Conservation (phyloP, 2,888 invertebrate genomes). For the Yponomeuta malinellus region DNA sequence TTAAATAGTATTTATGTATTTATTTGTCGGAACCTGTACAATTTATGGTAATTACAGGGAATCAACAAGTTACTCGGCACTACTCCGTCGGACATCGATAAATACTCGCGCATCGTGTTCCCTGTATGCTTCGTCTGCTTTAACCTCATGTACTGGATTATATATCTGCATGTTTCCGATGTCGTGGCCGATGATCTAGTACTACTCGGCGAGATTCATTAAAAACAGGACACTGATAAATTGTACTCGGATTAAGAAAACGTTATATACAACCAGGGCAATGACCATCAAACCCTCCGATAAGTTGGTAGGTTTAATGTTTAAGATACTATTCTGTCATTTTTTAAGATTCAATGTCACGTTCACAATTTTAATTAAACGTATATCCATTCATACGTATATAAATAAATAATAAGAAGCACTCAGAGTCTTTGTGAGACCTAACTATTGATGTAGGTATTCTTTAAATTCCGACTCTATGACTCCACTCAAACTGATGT, state of each 20-base stretch:
- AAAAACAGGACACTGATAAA: neutral
- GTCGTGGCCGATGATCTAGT: slow-evolving; percentile 96
- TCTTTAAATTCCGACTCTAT: neutral
- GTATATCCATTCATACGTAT: too few species aligned
- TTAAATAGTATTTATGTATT: too few species aligned
- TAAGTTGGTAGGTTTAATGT: slow-evolving; percentile 6
- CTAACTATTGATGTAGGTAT: neutral
- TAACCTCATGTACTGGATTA: slow-evolving; percentile 99
- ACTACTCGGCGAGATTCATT: slow-evolving; percentile 61
- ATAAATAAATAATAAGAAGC: slow-evolving; percentile 11
- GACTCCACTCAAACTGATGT: slow-evolving; percentile 4
- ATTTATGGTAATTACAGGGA: slow-evolving; percentile 68
- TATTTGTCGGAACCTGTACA: neutral
- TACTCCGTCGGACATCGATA: slow-evolving; percentile 98
- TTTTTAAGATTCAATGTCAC: slow-evolving; percentile 10
- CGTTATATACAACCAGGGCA: slow-evolving; percentile 4
- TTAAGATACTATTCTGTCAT: slow-evolving; percentile 13
- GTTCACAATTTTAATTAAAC: slow-evolving; percentile 9
- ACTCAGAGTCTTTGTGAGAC: slow-evolving; percentile 6
- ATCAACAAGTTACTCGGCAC: slow-evolving; percentile 94
- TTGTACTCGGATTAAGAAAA: slow-evolving; percentile 1
- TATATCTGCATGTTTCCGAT: slow-evolving; percentile 96
- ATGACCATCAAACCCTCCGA: slow-evolving; percentile 15
- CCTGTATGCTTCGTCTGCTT: slow-evolving; percentile 99
- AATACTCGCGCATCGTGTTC: slow-evolving; percentile 98